A percentile compares a stretch with the other conserved stretches of the same genome.
Evolutionary conservation across 2,888 invertebrate genomes (phyloP).

Genomic region (Rhogogaster chlorosoma): DNA sequence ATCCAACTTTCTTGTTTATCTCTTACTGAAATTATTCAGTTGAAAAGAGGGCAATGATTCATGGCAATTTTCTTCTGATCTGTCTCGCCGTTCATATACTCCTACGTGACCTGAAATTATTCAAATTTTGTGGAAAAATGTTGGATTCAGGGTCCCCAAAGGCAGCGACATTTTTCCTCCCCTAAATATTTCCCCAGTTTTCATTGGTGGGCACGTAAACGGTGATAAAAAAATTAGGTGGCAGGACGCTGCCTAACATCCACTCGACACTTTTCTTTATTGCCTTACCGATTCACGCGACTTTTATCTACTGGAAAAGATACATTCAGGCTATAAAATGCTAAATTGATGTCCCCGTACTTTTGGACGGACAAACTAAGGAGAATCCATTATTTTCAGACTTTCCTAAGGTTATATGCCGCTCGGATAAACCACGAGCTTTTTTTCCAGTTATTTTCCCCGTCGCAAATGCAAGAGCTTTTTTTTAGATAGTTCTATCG

Average conservation of each 20-base stretch:
- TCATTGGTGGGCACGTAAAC: not conserved
- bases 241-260: not conserved
- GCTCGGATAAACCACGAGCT: not conserved
- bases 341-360: not conserved
- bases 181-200: not conserved
- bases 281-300: constrained; percentile 18
- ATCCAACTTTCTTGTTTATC: not conserved
- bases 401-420: not conserved
- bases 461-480: too few relatives aligned
- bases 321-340: constrained; percentile 1
- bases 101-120: constrained; percentile 1
- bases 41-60: not conserved
- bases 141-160: not conserved
- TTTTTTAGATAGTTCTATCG: not conserved
- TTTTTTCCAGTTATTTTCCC: not conserved
- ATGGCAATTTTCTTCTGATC: not conserved
- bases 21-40: not conserved
- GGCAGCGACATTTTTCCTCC: not conserved
- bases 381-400: not conserved
- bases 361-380: constrained; percentile 20
- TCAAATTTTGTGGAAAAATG: not conserved
- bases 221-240: constrained; percentile 15
- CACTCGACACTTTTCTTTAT: constrained; percentile 32
- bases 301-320: constrained; percentile 31
- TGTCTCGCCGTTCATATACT: not conserved